Percentiles rank a stretch among this genome's conserved stretches.
Conservation (phyloP, 2,113 vertebrate genomes). For the Cairina moschata region DNA sequence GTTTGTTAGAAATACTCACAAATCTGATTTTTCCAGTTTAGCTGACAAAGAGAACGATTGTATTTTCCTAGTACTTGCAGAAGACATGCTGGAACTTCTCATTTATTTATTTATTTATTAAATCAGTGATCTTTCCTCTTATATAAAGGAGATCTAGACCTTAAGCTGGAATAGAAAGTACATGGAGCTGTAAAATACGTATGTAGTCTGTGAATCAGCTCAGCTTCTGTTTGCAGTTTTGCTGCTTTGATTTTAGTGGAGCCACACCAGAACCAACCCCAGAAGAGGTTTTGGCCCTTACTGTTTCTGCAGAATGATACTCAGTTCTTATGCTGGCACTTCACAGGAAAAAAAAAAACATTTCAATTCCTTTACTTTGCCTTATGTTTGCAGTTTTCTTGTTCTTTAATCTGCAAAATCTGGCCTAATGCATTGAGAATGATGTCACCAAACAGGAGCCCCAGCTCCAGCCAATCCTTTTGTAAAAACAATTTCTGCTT, state of each 20-base stretch:
- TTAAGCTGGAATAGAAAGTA: not conserved
- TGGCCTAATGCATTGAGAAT: not conserved
- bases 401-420: slow-evolving; percentile 17
- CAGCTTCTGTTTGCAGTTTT: not conserved
- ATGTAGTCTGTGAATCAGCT: not conserved
- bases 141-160: not conserved
- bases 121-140: not conserved
- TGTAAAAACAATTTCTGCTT: slow-evolving; percentile 24
- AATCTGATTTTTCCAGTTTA: not conserved
- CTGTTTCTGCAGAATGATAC: not conserved
- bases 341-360: not conserved
- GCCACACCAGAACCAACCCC: not conserved
- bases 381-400: slow-evolving; percentile 24
- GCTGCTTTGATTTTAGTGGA: not conserved
- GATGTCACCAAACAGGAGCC: slow-evolving; percentile 11
- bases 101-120: not conserved
- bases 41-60: not conserved
- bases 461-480: slow-evolving; percentile 17
- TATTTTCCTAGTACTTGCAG: not conserved
- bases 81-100: not conserved
- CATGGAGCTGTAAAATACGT: not conserved
- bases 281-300: not conserved
- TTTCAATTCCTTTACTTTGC: not conserved
- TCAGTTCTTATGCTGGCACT: not conserved
- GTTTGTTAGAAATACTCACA: not conserved